Percentiles rank a stretch among this genome's conserved stretches.
Evolutionary conservation across 2,888 invertebrate species (phyloP).

Genomic region (Tillus elongatus): DNA sequence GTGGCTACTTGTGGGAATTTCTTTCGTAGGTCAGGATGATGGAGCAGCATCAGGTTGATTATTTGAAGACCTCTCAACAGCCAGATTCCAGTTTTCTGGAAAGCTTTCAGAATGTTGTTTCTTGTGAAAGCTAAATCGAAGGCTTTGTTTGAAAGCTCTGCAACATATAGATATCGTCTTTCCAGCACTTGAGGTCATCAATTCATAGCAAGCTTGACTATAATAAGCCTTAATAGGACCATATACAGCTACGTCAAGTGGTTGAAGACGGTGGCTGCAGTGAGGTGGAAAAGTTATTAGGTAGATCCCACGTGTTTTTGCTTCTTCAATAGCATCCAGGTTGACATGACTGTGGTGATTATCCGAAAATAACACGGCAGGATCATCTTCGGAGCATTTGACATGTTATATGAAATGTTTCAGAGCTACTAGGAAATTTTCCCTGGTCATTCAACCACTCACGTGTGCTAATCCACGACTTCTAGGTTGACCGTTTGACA

Average conservation of each 20-base stretch:
- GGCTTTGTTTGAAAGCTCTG: background rate
- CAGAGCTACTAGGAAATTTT: slow-evolving; percentile 13
- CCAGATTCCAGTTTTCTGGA: background rate
- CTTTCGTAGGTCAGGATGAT: no score
- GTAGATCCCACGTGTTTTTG: no score
- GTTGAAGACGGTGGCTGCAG: no score
- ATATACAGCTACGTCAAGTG: no score
- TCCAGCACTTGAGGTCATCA: no score
- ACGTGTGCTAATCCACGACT: slow-evolving; percentile 13
- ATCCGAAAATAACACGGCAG: slow-evolving; percentile 1
- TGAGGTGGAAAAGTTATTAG: no score
- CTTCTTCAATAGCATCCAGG: background rate
- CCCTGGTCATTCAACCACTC: slow-evolving; percentile 14
- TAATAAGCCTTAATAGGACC: no score
- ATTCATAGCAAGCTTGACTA: no score
- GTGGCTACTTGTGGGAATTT: no score
- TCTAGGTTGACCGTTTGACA: slow-evolving; percentile 11
- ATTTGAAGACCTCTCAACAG: no score
- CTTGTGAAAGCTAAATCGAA: background rate
- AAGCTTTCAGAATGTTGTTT: background rate
- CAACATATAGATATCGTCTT: no score
- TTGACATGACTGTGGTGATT: slow-evolving; percentile 4
- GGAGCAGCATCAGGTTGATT: no score
- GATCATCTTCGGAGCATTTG: slow-evolving; percentile 11
- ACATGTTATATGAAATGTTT: slow-evolving; percentile 13